A percentile compares a stretch with the other conserved stretches of the same genome.
These are phyloP conservation scores for Mustela lutreola DNA, from an alignment of 2,113 vertebrate genomes.

Conservation along the genomic window DNA sequence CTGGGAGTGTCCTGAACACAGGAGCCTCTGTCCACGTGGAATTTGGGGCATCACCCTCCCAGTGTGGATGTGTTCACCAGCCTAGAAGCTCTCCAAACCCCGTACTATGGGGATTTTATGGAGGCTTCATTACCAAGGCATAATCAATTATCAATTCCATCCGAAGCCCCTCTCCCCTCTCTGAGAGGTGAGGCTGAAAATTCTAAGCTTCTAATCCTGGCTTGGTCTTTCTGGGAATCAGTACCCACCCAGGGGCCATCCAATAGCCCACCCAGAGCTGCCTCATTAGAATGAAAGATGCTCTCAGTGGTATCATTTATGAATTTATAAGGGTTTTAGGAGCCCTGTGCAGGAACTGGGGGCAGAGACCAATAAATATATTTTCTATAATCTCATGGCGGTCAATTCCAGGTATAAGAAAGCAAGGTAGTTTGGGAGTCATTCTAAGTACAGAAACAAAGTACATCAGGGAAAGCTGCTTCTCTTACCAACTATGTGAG, in stretches of 20 bases:
- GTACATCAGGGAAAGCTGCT: background rate
- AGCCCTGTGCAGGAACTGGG: background rate
- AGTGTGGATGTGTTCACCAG: background rate
- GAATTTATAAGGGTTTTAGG: background rate
- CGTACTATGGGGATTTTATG: background rate
- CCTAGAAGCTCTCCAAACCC: background rate
- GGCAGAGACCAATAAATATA: background rate
- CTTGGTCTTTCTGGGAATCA: background rate
- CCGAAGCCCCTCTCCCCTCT: background rate
- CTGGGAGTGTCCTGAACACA: background rate
- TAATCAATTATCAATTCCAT: background rate
- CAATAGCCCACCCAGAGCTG: background rate
- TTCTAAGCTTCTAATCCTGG: background rate
- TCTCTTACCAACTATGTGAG: background rate
- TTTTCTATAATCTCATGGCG: background rate
- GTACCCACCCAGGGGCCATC: background rate
- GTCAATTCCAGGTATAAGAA: background rate
- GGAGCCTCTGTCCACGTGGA: background rate
- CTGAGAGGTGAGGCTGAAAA: background rate
- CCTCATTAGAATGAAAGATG: background rate
- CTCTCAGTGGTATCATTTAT: background rate
- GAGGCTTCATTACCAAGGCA: background rate
- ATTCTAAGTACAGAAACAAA: slow-evolving; percentile 46
- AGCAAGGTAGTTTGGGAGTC: background rate
- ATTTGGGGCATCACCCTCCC: background rate